Evolutionary conservation across 1,140 invertebrate genomes (phyloP).

Genomic region (Argopecten irradians): DNA sequence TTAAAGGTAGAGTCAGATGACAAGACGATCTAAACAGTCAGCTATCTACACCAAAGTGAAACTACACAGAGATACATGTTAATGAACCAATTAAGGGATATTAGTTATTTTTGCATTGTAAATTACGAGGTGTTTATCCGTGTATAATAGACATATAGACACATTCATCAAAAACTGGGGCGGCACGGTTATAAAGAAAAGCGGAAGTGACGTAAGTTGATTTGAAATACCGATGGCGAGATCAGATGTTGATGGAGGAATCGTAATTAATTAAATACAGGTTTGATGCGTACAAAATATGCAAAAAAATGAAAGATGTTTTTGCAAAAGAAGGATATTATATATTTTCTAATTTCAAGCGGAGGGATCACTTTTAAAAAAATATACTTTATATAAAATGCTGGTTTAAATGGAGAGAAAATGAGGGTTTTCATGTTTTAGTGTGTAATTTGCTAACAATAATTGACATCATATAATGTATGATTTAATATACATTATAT

Average conservation of each 20-base stretch:
- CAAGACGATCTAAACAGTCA: neutral
- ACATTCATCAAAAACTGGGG: neutral
- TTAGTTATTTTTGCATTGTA: neutral
- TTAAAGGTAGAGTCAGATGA: neutral
- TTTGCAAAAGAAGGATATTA: no score
- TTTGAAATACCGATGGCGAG: neutral
- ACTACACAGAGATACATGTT: neutral
- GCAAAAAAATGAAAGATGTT: no score
- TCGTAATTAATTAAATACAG: no score
- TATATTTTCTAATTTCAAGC: no score
- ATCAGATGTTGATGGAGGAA: neutral
- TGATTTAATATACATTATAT: no score
- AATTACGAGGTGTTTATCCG: neutral
- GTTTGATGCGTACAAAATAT: no score
- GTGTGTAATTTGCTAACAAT: neutral
- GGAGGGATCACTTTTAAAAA: no score
- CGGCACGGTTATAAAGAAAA: neutral
- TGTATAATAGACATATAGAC: neutral
- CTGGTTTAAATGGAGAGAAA: neutral
- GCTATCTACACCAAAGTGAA: neutral
- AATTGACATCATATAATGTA: neutral
- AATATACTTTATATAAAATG: no score
- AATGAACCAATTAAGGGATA: neutral
- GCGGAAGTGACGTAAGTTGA: neutral
- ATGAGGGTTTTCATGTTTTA: neutral